Evolutionary conservation across 2,113 vertebrate genomes (phyloP), one percentile per base, ranked within the genome.

Genomic region (Pachypanchax playfairii): DNA sequence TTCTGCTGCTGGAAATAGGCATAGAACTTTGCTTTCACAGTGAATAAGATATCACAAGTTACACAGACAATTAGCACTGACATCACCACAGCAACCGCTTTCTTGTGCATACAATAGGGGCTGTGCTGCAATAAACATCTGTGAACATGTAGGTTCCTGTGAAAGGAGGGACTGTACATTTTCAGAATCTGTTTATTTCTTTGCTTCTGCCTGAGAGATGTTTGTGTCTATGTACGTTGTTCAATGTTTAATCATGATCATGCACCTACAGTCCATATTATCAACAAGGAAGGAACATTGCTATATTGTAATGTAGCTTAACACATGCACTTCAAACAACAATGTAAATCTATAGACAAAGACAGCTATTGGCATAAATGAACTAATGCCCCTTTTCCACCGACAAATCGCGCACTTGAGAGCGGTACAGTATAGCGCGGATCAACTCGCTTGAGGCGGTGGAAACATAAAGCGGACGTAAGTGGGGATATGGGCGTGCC

Each of bases 1-100:
- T 62, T 66, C 71, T 47, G 20, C 68, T 25, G 4, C 41, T 49
- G 43, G 53, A 51, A 70, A 69, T 49, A 48, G 14, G 36, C 6
- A 1, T n/a, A 52, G 38, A 52, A 25, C 42, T 60, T 17, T 6
- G 55, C 57, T 54, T 69, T 87, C 70, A 61, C 29, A 39, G 66
- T 48, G 47, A 62, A 57, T 63, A n/a, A 31, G 36, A 48, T 69
- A 65, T 79, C 57, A 71, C 33, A 26, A n/a, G 18, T 54, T 43
- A 12, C 44, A 68, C 1, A 43, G 42, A 76, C 65, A 46, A 68
- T 77, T 52, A 26, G 65, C 43, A 8, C 2, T 52, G 59, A 65
- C 52, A 35, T 44, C 26, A 1, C 51, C 53, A 65, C n/a, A n/a
- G 65, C 62, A 25, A 47, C 61, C 25, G 0, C 24, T 10, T 26